Evolutionary conservation across 2,888 invertebrate genomes (phyloP).

Genomic region (Dolichopus griseipennis): DNA sequence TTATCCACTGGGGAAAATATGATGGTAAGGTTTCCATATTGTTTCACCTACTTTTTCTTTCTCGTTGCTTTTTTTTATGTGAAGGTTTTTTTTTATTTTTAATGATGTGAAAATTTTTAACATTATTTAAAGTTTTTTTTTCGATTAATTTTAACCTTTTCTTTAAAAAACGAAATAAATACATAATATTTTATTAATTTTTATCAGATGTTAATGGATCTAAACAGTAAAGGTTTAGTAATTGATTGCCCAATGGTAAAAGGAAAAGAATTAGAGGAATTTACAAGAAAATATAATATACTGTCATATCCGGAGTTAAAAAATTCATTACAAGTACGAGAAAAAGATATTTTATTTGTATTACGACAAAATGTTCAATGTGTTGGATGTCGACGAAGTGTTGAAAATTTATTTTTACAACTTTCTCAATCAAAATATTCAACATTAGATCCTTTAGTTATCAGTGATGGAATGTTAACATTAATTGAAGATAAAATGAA

Average conservation of each 20-base stretch:
- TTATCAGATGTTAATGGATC: conserved; percentile 84
- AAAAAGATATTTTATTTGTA: conserved; percentile 72
- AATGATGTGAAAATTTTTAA: not conserved
- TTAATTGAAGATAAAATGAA: conserved; percentile 70
- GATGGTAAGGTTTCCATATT: conserved; percentile 34
- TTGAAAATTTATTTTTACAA: conserved; percentile 80
- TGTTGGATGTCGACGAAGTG: conserved; percentile 87
- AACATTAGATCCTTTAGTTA: conserved; percentile 76
- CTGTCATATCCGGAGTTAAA: conserved; percentile 69
- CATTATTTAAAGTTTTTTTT: not conserved
- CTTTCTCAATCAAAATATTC: conserved; percentile 75
- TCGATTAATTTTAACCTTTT: not conserved
- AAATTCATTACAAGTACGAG: conserved; percentile 72
- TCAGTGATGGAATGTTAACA: conserved; percentile 67
- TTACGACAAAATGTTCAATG: conserved; percentile 87
- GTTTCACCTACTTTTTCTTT: conserved; percentile 9
- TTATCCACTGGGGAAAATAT: conserved; percentile 52
- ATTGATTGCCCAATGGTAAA: conserved; percentile 73
- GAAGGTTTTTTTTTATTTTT: not conserved
- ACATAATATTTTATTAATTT: conserved; percentile 15
- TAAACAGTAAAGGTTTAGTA: conserved; percentile 74
- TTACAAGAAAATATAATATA: conserved; percentile 70
- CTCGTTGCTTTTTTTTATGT: not conserved
- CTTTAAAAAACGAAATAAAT: not conserved
- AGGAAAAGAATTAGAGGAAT: conserved; percentile 77